Conservation (phyloP, 1,140 invertebrate species). For the Sesamia nonagrioides region DNA sequence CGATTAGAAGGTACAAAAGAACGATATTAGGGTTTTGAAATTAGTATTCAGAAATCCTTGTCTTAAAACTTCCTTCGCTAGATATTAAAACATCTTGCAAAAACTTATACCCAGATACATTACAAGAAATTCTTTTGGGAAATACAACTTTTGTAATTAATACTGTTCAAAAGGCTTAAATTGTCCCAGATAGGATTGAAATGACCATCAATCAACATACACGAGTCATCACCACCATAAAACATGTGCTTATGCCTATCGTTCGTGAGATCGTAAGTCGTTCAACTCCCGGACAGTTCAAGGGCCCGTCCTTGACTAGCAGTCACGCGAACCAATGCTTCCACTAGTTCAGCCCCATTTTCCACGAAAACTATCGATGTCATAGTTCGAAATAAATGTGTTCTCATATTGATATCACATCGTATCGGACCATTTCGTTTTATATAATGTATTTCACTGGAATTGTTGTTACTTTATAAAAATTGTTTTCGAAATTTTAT, state of each 20-base stretch:
- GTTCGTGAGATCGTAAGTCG: constrained; percentile 31
- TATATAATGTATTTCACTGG: constrained; percentile 25
- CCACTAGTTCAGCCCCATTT: constrained; percentile 47
- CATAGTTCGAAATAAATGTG: constrained; percentile 47
- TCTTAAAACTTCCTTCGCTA: too few relatives aligned
- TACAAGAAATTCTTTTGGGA: too few relatives aligned
- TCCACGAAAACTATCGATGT: constrained; percentile 51
- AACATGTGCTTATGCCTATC: constrained; percentile 22
- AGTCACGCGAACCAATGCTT: constrained; percentile 51
- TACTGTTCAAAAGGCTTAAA: neutral
- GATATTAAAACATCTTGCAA: too few relatives aligned
- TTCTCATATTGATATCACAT: constrained; percentile 42
- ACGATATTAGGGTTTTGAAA: too few relatives aligned
- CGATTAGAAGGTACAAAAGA: too few relatives aligned
- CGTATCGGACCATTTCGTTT: constrained; percentile 14
- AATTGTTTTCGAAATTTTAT: neutral
- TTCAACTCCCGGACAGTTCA: constrained; percentile 53
- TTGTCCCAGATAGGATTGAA: neutral
- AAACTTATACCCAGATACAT: too few relatives aligned
- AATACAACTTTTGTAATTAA: neutral
- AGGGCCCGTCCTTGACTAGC: constrained; percentile 51
- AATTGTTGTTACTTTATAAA: constrained; percentile 8
- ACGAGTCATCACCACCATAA: constrained; percentile 23
- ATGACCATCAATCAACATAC: constrained; percentile 13
- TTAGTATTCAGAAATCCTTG: too few relatives aligned